phyloP scores from a whole-genome alignment of 2,113 vertebrate genomes.

The Apodemus sylvaticus region DNA sequence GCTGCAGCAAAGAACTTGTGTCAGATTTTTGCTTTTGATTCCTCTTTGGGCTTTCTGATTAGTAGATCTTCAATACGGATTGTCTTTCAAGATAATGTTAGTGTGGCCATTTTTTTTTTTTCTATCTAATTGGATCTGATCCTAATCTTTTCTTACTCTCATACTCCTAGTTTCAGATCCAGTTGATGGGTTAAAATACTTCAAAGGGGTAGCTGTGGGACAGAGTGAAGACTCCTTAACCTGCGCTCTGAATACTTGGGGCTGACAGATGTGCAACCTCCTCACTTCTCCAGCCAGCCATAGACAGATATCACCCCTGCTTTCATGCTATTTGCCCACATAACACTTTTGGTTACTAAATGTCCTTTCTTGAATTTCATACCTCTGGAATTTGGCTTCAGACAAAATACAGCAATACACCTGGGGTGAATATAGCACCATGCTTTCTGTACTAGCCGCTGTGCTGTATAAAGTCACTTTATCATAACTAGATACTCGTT shows the following conservation, averaged over 20 bases:
- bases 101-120: neutral
- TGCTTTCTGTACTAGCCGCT: neutral
- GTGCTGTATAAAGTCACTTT: neutral
- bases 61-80: neutral
- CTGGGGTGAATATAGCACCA: neutral
- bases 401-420: neutral
- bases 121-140: neutral
- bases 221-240: neutral
- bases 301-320: neutral
- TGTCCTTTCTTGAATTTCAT: neutral
- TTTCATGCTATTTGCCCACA: neutral
- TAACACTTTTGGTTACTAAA: neutral
- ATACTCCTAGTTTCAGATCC: neutral
- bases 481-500: neutral
- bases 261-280: neutral
- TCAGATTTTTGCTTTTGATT: slow-evolving; percentile 3
- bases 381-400: neutral
- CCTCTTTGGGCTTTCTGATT: slow-evolving; percentile 13
- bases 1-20: neutral
- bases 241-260: neutral
- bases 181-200: neutral
- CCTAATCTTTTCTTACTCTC: neutral
- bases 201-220: neutral
- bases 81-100: neutral
- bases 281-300: neutral